These are phyloP conservation scores for Apotomis turbidana DNA, from an alignment of 2,888 invertebrate species.

Conservation along the genomic window DNA sequence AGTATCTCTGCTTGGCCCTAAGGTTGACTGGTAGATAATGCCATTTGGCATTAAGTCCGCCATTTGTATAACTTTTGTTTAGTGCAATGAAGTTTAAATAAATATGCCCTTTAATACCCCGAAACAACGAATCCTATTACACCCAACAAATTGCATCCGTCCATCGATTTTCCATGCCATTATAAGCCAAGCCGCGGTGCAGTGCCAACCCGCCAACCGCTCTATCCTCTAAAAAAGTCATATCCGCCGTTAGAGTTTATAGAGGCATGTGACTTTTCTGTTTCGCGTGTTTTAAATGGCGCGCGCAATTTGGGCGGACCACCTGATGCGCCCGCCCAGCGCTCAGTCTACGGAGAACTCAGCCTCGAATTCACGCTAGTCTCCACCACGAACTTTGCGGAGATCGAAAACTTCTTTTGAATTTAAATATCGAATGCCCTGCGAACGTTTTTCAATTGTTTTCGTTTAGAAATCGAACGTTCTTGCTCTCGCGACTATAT, in stretches of 20 bases:
- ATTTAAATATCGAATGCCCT: neutral
- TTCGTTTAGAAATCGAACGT: neutral
- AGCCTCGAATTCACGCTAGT: conserved; percentile 11
- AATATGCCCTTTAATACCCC: too few species aligned
- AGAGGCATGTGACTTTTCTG: neutral
- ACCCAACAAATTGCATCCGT: neutral
- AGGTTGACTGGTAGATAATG: too few species aligned
- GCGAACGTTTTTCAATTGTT: neutral
- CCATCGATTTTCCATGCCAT: conserved; percentile 11
- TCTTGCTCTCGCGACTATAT: too few species aligned
- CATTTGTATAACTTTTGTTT: too few species aligned
- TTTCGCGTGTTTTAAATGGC: neutral
- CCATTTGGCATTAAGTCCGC: too few species aligned
- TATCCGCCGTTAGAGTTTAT: neutral
- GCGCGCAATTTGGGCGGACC: conserved; percentile 29
- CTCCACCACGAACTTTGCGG: conserved; percentile 8
- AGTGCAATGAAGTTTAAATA: too few species aligned
- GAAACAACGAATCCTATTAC: neutral
- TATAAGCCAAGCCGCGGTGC: neutral
- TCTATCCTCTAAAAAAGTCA: neutral
- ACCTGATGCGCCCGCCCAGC: conserved; percentile 26
- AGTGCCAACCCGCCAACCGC: neutral
- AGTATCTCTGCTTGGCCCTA: too few species aligned
- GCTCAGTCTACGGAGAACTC: conserved; percentile 2
- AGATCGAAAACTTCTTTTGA: neutral